These are phyloP conservation scores for Listronotus oregonensis DNA, from an alignment of 1,140 invertebrate species.

Conservation along the genomic window DNA sequence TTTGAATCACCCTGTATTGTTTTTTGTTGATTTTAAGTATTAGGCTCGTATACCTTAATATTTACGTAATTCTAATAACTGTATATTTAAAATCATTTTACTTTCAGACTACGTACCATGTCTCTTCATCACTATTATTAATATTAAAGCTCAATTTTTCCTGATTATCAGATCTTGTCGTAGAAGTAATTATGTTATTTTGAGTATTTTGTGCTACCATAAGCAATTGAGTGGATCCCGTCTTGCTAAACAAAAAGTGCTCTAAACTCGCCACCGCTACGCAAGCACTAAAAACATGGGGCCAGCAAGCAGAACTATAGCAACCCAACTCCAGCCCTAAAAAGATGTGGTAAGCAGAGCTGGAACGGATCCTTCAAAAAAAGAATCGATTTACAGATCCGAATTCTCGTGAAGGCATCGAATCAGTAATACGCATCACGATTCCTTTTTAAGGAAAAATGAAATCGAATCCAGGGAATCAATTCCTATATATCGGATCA, in stretches of 20 bases:
- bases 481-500: constrained; percentile 42
- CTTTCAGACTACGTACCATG: constrained; percentile 60
- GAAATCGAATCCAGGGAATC: too few species aligned
- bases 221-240: constrained; percentile 57
- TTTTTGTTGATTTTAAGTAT: too few species aligned
- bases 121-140: constrained; percentile 67
- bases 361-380: too few species aligned
- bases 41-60: too few species aligned
- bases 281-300: constrained; percentile 88
- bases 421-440: too few species aligned
- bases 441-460: too few species aligned
- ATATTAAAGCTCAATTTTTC: constrained; percentile 61
- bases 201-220: constrained; percentile 60
- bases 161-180: constrained; percentile 48
- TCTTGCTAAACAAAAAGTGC: constrained; percentile 81
- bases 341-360: too few species aligned
- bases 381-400: too few species aligned
- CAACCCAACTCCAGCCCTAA: constrained; percentile 87
- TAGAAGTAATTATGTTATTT: constrained; percentile 53
- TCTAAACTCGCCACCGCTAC: constrained; percentile 90
- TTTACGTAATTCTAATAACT: too few species aligned
- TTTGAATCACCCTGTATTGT: too few species aligned
- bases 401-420: too few species aligned
- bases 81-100: too few species aligned
- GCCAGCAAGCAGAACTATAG: constrained; percentile 90